A percentile compares a stretch with the other conserved stretches of the same genome.
These are phyloP conservation scores for Bombus affinis DNA, from an alignment of 1,140 invertebrate species.

Conservation along the genomic window DNA sequence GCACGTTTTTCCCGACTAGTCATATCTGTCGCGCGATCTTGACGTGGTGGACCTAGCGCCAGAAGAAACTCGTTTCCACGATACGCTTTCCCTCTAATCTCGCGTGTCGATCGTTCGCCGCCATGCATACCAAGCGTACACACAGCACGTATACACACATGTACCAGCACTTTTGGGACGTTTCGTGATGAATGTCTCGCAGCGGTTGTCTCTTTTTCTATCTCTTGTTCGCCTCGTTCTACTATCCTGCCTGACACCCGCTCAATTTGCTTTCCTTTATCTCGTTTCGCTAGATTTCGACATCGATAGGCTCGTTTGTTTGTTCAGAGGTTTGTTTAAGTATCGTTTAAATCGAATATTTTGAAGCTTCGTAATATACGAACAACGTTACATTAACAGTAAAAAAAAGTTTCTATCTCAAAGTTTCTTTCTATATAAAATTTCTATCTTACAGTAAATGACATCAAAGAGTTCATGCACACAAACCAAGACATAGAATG, in stretches of 20 bases:
- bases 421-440: too few relatives aligned
- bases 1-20: conserved; percentile 17
- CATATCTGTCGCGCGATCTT: conserved; percentile 40
- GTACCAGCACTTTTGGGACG: not conserved
- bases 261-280: conserved; percentile 11
- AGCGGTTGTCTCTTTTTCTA: not conserved
- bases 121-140: conserved; percentile 14
- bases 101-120: conserved; percentile 22
- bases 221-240: not conserved
- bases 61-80: conserved; percentile 34
- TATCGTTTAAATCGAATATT: too few relatives aligned
- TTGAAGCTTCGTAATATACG: too few relatives aligned
- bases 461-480: too few relatives aligned
- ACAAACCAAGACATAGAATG: too few relatives aligned
- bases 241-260: not conserved
- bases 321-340: not conserved
- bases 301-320: not conserved
- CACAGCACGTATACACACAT: not conserved
- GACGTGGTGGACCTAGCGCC: conserved; percentile 8
- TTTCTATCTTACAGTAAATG: too few relatives aligned
- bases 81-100: conserved; percentile 43
- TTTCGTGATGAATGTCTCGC: conserved; percentile 14
- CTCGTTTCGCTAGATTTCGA: not conserved
- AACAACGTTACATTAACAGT: too few relatives aligned
- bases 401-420: too few relatives aligned